Base-by-base conservation (phyloP, 35 echinoderm and acorn worm species). In the Apostichopus californicus region DNA sequence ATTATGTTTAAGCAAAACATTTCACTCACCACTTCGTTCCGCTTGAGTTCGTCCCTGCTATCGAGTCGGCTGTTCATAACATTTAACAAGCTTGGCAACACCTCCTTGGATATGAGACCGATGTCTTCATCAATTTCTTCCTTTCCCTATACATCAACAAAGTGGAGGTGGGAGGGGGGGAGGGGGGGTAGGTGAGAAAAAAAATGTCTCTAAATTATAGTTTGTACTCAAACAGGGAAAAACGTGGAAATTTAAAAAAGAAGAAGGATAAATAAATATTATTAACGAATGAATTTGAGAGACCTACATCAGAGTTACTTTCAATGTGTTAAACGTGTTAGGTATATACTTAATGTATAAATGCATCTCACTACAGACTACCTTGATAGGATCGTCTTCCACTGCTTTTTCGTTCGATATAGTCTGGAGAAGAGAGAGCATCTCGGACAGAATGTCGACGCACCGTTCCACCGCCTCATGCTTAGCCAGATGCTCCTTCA, bases 391-490 rank as follows among this genome's bases (percentile, higher is more conserved):
- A 78, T 57, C 18, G 2, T 54, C 54, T 11, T 11, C 89, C 53
- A 8, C 52, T 10, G 53, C 77, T 78, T 28, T 75, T 57, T 91
- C 77, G 59, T 79, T 91, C 15, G 89, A 24, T 5, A 91, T 91
- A 12, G 46, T 9, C 18, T 91, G 71, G 25, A 91, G 89, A 18
- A 79, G 72, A 5, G 89, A 78, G 46, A 91, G 70, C 71, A 91
- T 91, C 55, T 91, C 89, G 7, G 89, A 91, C 11, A 91, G 46
- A 60, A 91, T 79, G 8, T 91, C 72, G 5, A 91, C 89, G 73
- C 89, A 91, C 53, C 59, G 71, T 59, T 77, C 71, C n/a, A 79
- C 89, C 9, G 71, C 71, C 54, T 91, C 53, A 5, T 91, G 46
- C 3, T 79, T 78, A 5, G 8, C 17, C 18, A 91, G 71, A 54